Evolutionary conservation across 2,797 vertebrate species (phyloP).

Genomic region (Arvicola amphibius): DNA sequence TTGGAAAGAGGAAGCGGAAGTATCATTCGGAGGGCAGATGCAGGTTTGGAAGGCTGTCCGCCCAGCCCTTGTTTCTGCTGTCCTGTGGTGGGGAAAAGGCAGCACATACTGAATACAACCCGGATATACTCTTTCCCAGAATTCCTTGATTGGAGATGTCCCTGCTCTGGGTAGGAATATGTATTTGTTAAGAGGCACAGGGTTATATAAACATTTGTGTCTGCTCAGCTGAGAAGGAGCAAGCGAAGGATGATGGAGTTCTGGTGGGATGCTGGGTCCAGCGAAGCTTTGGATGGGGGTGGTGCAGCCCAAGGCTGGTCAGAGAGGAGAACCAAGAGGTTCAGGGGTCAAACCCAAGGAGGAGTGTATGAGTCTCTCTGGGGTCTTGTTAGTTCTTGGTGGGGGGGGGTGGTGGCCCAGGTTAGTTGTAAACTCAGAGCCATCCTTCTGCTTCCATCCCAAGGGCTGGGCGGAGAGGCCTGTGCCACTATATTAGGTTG

Average conservation of each 20-base stretch:
- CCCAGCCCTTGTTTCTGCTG: not conserved
- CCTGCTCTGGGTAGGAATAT: not conserved
- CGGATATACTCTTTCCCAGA: not conserved
- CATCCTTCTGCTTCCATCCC: not conserved
- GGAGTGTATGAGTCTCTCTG: not conserved
- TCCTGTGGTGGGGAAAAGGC: not conserved
- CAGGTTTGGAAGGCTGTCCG: not conserved
- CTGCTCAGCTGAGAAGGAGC: slow-evolving; percentile 14
- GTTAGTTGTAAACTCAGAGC: not conserved
- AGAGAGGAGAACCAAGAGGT: not conserved
- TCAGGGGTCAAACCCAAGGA: not conserved
- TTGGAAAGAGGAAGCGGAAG: not conserved
- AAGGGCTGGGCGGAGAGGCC: too few species aligned
- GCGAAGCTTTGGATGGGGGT: too few species aligned
- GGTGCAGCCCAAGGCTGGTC: not conserved
- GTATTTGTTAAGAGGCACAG: slow-evolving; percentile 32
- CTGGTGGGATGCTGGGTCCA: not conserved
- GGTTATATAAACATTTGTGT: slow-evolving; percentile 53
- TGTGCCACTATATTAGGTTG: not conserved
- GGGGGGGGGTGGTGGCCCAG: not conserved
- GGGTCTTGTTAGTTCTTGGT: not conserved
- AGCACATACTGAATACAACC: not conserved
- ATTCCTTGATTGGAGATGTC: slow-evolving; percentile 24
- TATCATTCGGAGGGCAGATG: not conserved
- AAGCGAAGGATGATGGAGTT: not conserved